phyloP scores from a whole-genome alignment of 2,797 vertebrate genomes.

The Muraenolepis orangiensis region DNA sequence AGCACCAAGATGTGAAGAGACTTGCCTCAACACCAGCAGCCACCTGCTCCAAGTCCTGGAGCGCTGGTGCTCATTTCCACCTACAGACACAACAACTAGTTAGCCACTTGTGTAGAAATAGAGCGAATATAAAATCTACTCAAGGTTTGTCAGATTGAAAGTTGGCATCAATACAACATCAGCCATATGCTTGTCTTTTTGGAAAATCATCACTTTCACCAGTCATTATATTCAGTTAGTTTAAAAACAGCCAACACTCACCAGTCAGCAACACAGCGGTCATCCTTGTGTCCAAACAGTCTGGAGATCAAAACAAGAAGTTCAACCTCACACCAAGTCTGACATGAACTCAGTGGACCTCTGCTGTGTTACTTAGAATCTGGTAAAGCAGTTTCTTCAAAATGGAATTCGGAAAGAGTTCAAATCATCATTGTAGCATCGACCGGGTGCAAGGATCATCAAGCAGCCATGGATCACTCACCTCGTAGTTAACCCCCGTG shows the following conservation, averaged over 20 bases:
- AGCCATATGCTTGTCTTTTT: slow-evolving; percentile 53
- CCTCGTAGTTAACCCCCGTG: no score
- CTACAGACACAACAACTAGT: neutral
- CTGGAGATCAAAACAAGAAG: neutral
- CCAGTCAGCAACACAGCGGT: neutral
- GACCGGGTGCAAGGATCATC: no score
- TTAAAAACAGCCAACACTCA: neutral
- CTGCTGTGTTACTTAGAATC: slow-evolving; percentile 73
- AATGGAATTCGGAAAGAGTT: no score
- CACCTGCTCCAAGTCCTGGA: neutral
- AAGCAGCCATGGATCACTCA: no score
- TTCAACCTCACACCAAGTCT: neutral
- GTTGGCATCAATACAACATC: slow-evolving; percentile 34
- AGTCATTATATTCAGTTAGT: neutral
- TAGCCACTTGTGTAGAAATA: neutral
- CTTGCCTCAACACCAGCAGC: accelerated
- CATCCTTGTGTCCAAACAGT: neutral
- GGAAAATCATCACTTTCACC: slow-evolving; percentile 29
- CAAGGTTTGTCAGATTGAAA: slow-evolving; percentile 24
- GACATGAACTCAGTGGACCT: neutral
- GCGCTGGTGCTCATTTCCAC: neutral
- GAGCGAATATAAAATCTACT: accelerated
- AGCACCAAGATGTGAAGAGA: neutral
- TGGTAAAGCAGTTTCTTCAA: slow-evolving; percentile 52
- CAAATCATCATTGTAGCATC: no score